phyloP scores from a whole-genome alignment of 2,888 invertebrate species.

The Corbicula japonica region DNA sequence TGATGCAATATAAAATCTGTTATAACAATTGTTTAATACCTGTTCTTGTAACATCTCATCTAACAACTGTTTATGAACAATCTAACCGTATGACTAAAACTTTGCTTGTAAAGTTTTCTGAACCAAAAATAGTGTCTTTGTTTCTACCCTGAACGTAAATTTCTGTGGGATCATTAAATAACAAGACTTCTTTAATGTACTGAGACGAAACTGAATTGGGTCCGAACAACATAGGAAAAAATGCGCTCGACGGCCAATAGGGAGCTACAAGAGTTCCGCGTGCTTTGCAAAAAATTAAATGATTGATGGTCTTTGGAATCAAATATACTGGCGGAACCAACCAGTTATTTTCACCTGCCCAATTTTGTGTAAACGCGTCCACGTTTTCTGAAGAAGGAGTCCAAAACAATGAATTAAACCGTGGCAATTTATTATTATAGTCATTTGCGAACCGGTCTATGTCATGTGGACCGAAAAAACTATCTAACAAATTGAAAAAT shows the following conservation, averaged over 20 bases:
- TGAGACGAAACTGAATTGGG: no score
- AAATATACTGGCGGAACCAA: constrained; percentile 23
- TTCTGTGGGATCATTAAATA: constrained; percentile 7
- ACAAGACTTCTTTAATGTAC: no score
- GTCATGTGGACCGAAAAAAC: constrained; percentile 16
- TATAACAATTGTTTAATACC: background rate
- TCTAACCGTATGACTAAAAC: background rate
- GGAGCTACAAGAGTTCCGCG: constrained; percentile 16
- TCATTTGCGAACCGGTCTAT: constrained; percentile 11
- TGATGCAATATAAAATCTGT: background rate
- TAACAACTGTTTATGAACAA: background rate
- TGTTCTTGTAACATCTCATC: background rate
- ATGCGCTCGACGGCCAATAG: constrained; percentile 35
- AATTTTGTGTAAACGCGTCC: constrained; percentile 12
- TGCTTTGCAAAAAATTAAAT: constrained; percentile 7
- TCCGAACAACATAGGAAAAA: no score
- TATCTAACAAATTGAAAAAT: constrained; percentile 14
- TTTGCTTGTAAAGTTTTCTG: constrained; percentile 1
- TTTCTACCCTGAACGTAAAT: constrained; percentile 19
- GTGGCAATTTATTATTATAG: constrained; percentile 6
- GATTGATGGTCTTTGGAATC: constrained; percentile 12
- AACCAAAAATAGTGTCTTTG: constrained; percentile 17
- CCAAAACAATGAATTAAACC: constrained; percentile 13
- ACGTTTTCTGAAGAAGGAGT: constrained; percentile 16
- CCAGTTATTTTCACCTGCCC: constrained; percentile 18